phyloP scores from a whole-genome alignment of 2,797 vertebrate species.

The Xenops minutus region DNA sequence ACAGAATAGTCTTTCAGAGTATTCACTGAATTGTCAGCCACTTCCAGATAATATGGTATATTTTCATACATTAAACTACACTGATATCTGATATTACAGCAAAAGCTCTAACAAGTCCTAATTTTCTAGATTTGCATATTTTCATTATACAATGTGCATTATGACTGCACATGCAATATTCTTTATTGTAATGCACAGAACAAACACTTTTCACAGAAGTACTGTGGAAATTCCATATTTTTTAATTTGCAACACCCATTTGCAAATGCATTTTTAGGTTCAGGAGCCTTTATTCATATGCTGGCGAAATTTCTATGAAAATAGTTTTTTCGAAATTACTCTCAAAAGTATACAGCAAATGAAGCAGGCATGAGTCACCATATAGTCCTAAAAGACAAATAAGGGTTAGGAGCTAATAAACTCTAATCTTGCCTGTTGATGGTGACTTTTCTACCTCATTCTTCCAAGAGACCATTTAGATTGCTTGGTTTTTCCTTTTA shows the following conservation, averaged over 20 bases:
- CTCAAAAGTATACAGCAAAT: neutral
- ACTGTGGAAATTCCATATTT: neutral
- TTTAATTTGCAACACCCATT: conserved; percentile 17
- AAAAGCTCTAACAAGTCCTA: neutral
- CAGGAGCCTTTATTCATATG: neutral
- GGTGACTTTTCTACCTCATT: neutral
- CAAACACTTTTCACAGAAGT: neutral
- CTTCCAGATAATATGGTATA: neutral
- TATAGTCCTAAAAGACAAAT: neutral
- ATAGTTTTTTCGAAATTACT: neutral
- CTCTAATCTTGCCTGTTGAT: neutral
- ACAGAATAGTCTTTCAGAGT: neutral
- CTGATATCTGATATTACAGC: neutral
- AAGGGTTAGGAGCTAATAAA: conserved; percentile 1
- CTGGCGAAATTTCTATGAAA: conserved; percentile 4
- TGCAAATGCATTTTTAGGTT: conserved; percentile 36
- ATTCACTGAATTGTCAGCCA: neutral
- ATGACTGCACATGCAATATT: neutral
- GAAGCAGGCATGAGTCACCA: conserved; percentile 13
- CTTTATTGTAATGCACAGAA: neutral
- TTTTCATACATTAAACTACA: neutral
- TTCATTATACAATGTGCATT: neutral
- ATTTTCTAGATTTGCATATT: neutral
- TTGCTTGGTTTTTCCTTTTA: neutral
- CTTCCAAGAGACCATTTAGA: neutral